Percentiles rank a stretch among this genome's conserved stretches.
Conservation (phyloP, 2,888 invertebrate genomes). For the Tetranychus piercei region DNA sequence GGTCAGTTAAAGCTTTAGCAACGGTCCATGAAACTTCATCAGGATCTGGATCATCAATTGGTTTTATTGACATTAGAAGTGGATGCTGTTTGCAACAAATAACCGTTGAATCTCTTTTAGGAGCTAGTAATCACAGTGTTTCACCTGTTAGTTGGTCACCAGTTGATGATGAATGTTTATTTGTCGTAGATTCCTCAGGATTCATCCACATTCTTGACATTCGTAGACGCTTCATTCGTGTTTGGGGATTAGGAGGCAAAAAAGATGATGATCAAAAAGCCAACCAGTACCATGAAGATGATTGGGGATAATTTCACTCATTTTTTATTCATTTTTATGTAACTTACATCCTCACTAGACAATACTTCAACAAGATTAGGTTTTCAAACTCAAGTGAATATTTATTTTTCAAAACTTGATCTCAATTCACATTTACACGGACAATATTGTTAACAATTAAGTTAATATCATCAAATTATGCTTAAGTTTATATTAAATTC, state of each 20-base stretch:
- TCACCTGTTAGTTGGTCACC: constrained; percentile 21
- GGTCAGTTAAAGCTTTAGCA: constrained; percentile 6
- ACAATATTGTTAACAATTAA: no score
- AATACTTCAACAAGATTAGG: no score
- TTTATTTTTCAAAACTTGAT: no score
- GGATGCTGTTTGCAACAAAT: constrained; percentile 18
- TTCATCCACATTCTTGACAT: constrained; percentile 21
- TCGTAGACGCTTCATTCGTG: constrained; percentile 9
- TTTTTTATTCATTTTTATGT: no score
- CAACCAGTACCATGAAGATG: neutral
- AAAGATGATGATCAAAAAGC: neutral
- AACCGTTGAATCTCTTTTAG: constrained; percentile 11
- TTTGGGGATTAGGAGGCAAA: neutral
- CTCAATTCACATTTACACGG: no score
- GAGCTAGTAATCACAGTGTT: constrained; percentile 12
- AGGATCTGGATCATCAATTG: constrained; percentile 13
- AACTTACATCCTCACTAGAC: no score
- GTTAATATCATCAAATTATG: no score
- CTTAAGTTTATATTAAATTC: no score
- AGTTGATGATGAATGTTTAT: constrained; percentile 20
- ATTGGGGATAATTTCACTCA: neutral
- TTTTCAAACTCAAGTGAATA: no score
- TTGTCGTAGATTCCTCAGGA: constrained; percentile 20
- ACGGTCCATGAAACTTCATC: neutral
- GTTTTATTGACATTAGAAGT: constrained; percentile 17